These are phyloP conservation scores for Branchipolynoe longqiensis DNA, from an alignment of 2,888 invertebrate genomes.

Conservation along the genomic window DNA sequence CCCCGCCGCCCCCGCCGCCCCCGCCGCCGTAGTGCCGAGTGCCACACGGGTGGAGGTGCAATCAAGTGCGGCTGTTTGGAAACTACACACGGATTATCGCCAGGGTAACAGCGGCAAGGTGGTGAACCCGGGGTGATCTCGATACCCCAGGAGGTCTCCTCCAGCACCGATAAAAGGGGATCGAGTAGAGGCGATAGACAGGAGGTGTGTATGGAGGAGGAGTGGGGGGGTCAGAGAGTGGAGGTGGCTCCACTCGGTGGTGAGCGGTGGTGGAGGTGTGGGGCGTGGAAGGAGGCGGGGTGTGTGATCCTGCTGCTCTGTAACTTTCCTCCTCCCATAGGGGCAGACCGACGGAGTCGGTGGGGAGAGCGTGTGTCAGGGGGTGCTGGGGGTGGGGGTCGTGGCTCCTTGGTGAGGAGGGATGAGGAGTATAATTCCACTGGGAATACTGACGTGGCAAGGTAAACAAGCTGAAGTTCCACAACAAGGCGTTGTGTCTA, in stretches of 20 bases:
- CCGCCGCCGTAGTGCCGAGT: background rate
- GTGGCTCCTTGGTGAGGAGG: too few species aligned
- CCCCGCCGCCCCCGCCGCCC: background rate
- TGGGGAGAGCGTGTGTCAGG: too few species aligned
- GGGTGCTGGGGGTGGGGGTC: too few species aligned
- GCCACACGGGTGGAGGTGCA: background rate
- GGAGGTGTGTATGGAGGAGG: constrained; percentile 9
- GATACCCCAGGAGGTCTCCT: constrained; percentile 12
- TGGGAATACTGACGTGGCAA: too few species aligned
- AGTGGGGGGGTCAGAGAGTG: background rate
- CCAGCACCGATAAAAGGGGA: constrained; percentile 15
- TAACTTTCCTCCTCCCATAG: too few species aligned
- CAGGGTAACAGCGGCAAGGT: constrained; percentile 16
- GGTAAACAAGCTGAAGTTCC: too few species aligned
- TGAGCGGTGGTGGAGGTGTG: background rate
- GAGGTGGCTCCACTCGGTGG: constrained; percentile 3
- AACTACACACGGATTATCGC: constrained; percentile 41
- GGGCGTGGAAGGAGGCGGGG: background rate
- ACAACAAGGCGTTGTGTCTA: too few species aligned
- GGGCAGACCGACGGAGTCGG: too few species aligned
- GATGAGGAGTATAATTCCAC: too few species aligned
- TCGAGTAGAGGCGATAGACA: constrained; percentile 24
- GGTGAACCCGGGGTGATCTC: background rate
- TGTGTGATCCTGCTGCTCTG: background rate
- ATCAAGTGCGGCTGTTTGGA: constrained; percentile 26